These are phyloP conservation scores for Callinectes sapidus DNA, from an alignment of 2,888 invertebrate species.

Conservation along the genomic window DNA sequence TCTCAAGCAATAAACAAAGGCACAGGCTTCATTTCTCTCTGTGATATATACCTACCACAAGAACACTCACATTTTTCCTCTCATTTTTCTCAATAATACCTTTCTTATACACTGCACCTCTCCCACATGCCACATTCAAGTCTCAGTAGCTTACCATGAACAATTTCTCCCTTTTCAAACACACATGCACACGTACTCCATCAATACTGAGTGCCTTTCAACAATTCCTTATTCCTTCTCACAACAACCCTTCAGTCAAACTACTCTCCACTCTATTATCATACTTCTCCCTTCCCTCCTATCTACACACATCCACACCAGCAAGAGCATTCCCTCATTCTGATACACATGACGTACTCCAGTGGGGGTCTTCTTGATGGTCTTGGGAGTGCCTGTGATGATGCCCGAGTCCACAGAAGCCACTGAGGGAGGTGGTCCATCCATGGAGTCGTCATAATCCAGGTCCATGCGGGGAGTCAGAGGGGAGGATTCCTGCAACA, in stretches of 20 bases:
- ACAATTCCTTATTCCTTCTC: neutral
- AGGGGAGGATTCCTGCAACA: constrained; percentile 78
- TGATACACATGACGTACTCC: constrained; percentile 46
- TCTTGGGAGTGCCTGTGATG: constrained; percentile 64
- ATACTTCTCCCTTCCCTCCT: neutral
- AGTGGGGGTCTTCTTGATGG: constrained; percentile 62
- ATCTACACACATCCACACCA: neutral
- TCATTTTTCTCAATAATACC: too few species aligned
- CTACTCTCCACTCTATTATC: neutral
- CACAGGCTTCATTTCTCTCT: too few species aligned
- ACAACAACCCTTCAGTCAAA: neutral
- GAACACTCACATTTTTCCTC: too few species aligned
- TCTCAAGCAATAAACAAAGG: too few species aligned
- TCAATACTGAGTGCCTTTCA: too few species aligned
- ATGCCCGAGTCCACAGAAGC: constrained; percentile 79
- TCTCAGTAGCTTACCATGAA: too few species aligned
- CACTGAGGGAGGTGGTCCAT: constrained; percentile 87
- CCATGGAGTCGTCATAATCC: constrained; percentile 84
- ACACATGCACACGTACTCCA: too few species aligned
- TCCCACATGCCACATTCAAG: too few species aligned
- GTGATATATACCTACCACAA: too few species aligned
- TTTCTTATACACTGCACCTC: too few species aligned
- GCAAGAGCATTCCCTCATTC: neutral
- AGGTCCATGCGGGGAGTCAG: constrained; percentile 75
- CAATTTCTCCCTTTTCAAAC: too few species aligned